A percentile compares a stretch with the other conserved stretches of the same genome.
Conservation (phyloP, 1,140 invertebrate genomes). For the Arion vulgaris region DNA sequence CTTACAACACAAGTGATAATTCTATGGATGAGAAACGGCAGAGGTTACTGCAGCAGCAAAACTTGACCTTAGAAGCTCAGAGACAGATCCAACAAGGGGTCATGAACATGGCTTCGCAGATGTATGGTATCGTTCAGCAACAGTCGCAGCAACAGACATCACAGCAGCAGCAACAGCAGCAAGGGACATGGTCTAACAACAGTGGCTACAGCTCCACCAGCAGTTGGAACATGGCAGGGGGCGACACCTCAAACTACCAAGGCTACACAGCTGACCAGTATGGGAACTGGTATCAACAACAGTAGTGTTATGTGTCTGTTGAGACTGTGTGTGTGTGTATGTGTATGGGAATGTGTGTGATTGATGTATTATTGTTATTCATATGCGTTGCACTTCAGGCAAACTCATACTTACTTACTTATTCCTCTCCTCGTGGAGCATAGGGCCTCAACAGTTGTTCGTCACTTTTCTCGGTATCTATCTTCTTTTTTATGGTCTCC, state of each 20-base stretch:
- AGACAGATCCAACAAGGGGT: slow-evolving; percentile 20
- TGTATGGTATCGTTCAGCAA: neutral
- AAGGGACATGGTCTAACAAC: neutral
- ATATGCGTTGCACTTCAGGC: no score
- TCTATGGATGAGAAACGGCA: slow-evolving; percentile 10
- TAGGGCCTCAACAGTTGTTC: no score
- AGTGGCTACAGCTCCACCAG: neutral
- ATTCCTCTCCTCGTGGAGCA: no score
- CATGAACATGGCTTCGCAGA: slow-evolving; percentile 23
- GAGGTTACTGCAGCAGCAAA: slow-evolving; percentile 26
- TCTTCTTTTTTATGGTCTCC: no score
- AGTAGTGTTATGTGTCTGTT: neutral
- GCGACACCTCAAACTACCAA: slow-evolving; percentile 11
- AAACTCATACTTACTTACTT: no score
- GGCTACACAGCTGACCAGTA: slow-evolving; percentile 25
- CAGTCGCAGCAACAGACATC: neutral
- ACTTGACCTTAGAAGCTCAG: slow-evolving; percentile 6
- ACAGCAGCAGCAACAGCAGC: slow-evolving; percentile 14
- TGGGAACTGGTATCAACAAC: slow-evolving; percentile 25
- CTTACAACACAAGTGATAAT: neutral
- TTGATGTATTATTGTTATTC: no score
- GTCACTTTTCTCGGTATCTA: no score
- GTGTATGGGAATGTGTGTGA: neutral
- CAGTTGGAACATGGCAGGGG: slow-evolving; percentile 11
- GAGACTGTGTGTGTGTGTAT: neutral